These are phyloP conservation scores for Sebastes trivittatus DNA, from an alignment of 2,797 vertebrate genomes.

Conservation along the genomic window DNA sequence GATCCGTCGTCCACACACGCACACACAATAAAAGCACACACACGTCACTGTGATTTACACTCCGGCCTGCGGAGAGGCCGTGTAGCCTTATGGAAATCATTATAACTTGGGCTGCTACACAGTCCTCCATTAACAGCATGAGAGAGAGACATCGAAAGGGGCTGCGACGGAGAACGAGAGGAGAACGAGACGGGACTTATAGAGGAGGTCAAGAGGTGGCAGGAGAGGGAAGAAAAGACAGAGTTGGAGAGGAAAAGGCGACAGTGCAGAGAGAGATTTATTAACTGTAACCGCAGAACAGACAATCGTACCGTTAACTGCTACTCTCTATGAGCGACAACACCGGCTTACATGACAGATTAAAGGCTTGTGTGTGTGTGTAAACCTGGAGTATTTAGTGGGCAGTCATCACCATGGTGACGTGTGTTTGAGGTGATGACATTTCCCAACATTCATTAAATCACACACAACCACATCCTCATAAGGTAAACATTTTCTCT, in stretches of 20 bases:
- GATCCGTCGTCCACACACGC: not conserved
- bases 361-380: slow-evolving; percentile 37
- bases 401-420: slow-evolving; percentile 20
- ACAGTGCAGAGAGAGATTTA: slow-evolving; percentile 63
- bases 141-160: slow-evolving; percentile 55
- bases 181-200: slow-evolving; percentile 36
- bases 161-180: slow-evolving; percentile 46
- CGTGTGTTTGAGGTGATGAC: slow-evolving; percentile 32
- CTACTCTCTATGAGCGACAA: slow-evolving; percentile 27
- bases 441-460: slow-evolving; percentile 21
- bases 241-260: slow-evolving; percentile 20
- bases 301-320: slow-evolving; percentile 57
- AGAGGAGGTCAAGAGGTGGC: slow-evolving; percentile 62
- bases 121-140: slow-evolving; percentile 73
- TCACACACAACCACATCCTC: not conserved
- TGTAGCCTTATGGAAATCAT: slow-evolving; percentile 81
- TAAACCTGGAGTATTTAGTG: slow-evolving; percentile 7
- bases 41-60: slow-evolving; percentile 59
- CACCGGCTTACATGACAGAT: slow-evolving; percentile 34
- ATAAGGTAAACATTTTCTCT: slow-evolving; percentile 20
- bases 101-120: slow-evolving; percentile 74
- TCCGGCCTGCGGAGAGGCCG: slow-evolving; percentile 29
- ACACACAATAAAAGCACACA: slow-evolving; percentile 22
- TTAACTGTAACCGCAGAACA: slow-evolving; percentile 45
- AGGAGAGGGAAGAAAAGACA: slow-evolving; percentile 49